These are phyloP conservation scores for Tautogolabrus adspersus DNA, from an alignment of 2,113 vertebrate species.

Conservation along the genomic window DNA sequence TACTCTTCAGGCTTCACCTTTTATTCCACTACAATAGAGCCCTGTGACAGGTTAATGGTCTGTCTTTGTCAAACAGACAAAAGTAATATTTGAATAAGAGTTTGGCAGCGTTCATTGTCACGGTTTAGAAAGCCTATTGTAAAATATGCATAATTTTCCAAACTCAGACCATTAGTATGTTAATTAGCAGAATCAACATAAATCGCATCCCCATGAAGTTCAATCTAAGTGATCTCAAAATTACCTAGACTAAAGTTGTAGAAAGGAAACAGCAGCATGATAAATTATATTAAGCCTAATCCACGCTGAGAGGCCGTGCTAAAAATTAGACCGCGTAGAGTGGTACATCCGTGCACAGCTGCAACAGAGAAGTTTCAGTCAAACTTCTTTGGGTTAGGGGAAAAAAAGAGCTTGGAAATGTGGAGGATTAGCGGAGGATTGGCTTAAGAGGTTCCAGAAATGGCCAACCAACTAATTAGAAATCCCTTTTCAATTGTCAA, in stretches of 20 bases:
- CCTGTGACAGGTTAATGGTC: slow-evolving; percentile 29
- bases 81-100: slow-evolving; percentile 23
- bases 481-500: slow-evolving; percentile 80
- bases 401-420: slow-evolving; percentile 58
- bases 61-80: slow-evolving; percentile 40
- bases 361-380: slow-evolving; percentile 37
- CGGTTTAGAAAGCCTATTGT: slow-evolving; percentile 11
- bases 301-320: not conserved
- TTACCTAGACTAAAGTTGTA: slow-evolving; percentile 3
- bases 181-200: slow-evolving; percentile 42
- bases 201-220: slow-evolving; percentile 20
- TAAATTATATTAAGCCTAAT: slow-evolving; percentile 23
- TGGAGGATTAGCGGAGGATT: slow-evolving; percentile 74
- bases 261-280: slow-evolving; percentile 12
- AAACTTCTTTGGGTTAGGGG: slow-evolving; percentile 37
- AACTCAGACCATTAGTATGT: slow-evolving; percentile 21
- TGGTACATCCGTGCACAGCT: slow-evolving; percentile 30
- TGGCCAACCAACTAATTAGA: slow-evolving; percentile 76
- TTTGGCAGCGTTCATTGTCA: slow-evolving; percentile 20
- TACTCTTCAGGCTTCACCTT: slow-evolving; percentile 1
- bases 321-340: slow-evolving; percentile 20
- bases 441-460: slow-evolving; percentile 73
- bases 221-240: slow-evolving; percentile 11
- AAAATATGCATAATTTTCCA: slow-evolving; percentile 33
- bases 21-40: slow-evolving; percentile 9